phyloP scores from a whole-genome alignment of 2,113 vertebrate genomes.

The Erinaceus europaeus region DNA sequence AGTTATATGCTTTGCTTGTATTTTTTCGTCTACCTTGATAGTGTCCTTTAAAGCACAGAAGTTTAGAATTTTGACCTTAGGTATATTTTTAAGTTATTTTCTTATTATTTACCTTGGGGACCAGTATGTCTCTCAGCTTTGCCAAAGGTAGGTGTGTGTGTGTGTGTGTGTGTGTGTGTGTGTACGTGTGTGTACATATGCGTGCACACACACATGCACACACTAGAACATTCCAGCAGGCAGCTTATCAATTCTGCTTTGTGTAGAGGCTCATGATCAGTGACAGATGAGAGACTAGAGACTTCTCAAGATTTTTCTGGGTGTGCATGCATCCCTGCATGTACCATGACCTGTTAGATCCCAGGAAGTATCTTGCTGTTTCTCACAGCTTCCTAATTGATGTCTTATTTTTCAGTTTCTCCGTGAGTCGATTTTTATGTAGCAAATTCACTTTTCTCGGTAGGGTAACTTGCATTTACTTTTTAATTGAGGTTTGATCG shows the following conservation, averaged over 20 bases:
- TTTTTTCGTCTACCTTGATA: slow-evolving; percentile 14
- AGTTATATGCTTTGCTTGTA: background rate
- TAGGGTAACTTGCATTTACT: background rate
- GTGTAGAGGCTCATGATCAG: slow-evolving; percentile 9
- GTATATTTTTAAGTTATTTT: too few species aligned
- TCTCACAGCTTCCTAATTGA: background rate
- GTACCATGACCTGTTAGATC: background rate
- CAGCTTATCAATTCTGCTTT: background rate
- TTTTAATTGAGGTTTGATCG: background rate
- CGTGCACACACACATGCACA: too few species aligned
- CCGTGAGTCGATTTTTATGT: background rate
- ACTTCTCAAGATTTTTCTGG: background rate
- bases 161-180: too few species aligned
- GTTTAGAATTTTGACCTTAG: background rate
- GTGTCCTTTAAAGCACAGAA: slow-evolving; percentile 15
- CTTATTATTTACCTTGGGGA: too few species aligned
- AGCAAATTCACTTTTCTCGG: background rate
- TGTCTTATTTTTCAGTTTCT: background rate
- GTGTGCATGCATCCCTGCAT: background rate
- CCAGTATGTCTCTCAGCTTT: too few species aligned
- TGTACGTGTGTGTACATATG: too few species aligned
- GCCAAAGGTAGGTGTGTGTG: too few species aligned
- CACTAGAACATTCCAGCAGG: background rate
- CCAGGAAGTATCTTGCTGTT: background rate
- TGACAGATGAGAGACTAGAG: background rate